Base-by-base conservation (phyloP, 1,140 invertebrate species). In the Apolygus lucorum region DNA sequence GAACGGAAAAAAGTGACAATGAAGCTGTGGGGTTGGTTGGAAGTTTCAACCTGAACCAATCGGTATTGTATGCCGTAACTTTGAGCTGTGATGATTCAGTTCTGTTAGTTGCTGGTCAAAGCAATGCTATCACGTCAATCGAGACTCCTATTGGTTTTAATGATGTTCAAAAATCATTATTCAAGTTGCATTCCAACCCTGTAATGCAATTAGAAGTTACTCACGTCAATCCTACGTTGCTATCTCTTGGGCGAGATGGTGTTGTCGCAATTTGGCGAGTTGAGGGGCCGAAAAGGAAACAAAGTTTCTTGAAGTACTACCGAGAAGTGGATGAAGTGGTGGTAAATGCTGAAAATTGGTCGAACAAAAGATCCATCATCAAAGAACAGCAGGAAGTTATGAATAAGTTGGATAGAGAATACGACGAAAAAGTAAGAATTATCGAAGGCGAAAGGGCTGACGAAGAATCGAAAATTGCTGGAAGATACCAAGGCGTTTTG, bases 311-410 rank as follows among this genome's bases (percentile, higher is more conserved):
- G 11, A 13, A 21, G 54, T 59, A 59, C 22, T 59, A 59, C 54
- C 54, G 54, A 4, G 54, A 59, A 24, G 54, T 24, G 22, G 54
- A 59, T 24, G 54, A 59, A 59, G 54, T 24, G 54, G 22, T 59
- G 4, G 54, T 59, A 21, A 59, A 59, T 24, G 54, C 54, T 4
- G 54, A 59, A 22, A 59, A 59, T 59, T 59, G 54, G 54, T 59
- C 54, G 4, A 59, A 59, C 22, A 59, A 59, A 59, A 59, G 54
- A 22, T 13, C 54, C 11, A 59, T 59, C 22, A 59, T 59, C 2
- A 59, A 59, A 59, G 54, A 59, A 24, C 54, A 59, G 22, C 54
- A 59, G 22, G 54, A 59, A 24, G 22, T 24, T 4, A 59, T 59
- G 54, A 59, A 24, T 21, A 59, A 22, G 22, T 4, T 59, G 11